These are phyloP conservation scores for Paramormyrops kingsleyae DNA, from an alignment of 2,113 vertebrate genomes.

Conservation along the genomic window DNA sequence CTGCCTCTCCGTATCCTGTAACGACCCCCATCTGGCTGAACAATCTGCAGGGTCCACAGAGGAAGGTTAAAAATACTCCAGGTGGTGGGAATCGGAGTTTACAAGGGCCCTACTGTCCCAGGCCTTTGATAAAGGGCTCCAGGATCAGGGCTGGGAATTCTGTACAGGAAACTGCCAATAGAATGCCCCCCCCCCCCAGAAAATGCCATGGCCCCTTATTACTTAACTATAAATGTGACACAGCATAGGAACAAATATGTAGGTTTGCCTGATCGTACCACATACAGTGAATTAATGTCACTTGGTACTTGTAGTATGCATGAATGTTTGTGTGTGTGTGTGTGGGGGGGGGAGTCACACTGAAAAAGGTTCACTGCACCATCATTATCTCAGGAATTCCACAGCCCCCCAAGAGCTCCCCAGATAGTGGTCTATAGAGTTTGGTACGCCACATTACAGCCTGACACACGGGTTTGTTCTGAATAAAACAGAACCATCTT, in stretches of 20 bases:
- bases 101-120: conserved; percentile 9
- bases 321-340: not conserved
- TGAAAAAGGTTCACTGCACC: not conserved
- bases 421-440: not conserved
- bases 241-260: not conserved
- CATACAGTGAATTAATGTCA: not conserved
- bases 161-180: not conserved
- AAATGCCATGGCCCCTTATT: not conserved
- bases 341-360: not conserved
- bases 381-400: not conserved
- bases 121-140: not conserved
- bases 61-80: conserved; percentile 6
- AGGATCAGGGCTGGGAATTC: conserved; percentile 10
- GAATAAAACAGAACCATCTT: not conserved
- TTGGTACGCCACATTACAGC: not conserved
- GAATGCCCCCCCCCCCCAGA: not conserved
- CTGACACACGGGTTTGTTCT: not conserved
- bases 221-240: not conserved
- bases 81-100: conserved; percentile 6
- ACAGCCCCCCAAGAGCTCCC: not conserved
- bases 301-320: not conserved
- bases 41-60: conserved; percentile 6
- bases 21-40: not conserved
- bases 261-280: not conserved
- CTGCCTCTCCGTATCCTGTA: not conserved